Conservation (phyloP, 2,888 invertebrate species). For the Fabriciana adippe region DNA sequence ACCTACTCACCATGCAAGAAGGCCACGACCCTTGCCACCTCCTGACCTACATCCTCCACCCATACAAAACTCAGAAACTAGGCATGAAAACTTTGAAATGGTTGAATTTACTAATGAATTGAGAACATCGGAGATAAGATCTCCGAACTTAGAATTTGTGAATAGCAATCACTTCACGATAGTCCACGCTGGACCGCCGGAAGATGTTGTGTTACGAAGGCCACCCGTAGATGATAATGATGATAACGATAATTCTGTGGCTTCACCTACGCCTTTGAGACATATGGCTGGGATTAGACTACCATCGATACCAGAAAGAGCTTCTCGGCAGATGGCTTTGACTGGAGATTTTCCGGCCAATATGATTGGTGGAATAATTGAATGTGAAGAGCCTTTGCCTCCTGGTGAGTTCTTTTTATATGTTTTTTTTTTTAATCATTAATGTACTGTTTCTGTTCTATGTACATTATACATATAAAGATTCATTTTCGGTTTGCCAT, state of each 20-base stretch:
- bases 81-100: slow-evolving; percentile 73
- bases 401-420: slow-evolving; percentile 84
- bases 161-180: slow-evolving; percentile 82
- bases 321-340: slow-evolving; percentile 80
- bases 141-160: slow-evolving; percentile 80
- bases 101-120: slow-evolving; percentile 76
- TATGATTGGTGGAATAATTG: slow-evolving; percentile 81
- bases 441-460: too few relatives aligned
- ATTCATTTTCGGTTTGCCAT: too few relatives aligned
- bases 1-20: slow-evolving; percentile 91
- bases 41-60: slow-evolving; percentile 81
- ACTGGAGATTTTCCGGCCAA: slow-evolving; percentile 80
- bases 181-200: slow-evolving; percentile 77
- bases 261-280: slow-evolving; percentile 84
- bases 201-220: slow-evolving; percentile 75
- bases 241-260: slow-evolving; percentile 74
- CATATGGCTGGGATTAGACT: slow-evolving; percentile 88
- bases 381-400: slow-evolving; percentile 91
- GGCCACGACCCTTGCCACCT: slow-evolving; percentile 83
- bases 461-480: too few relatives aligned
- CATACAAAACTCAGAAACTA: slow-evolving; percentile 64
- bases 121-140: slow-evolving; percentile 77
- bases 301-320: slow-evolving; percentile 91
- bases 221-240: slow-evolving; percentile 69
- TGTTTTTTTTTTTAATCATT: neutral